Conservation (phyloP, 2,113 vertebrate species). For the Poeciliopsis prolifica region DNA sequence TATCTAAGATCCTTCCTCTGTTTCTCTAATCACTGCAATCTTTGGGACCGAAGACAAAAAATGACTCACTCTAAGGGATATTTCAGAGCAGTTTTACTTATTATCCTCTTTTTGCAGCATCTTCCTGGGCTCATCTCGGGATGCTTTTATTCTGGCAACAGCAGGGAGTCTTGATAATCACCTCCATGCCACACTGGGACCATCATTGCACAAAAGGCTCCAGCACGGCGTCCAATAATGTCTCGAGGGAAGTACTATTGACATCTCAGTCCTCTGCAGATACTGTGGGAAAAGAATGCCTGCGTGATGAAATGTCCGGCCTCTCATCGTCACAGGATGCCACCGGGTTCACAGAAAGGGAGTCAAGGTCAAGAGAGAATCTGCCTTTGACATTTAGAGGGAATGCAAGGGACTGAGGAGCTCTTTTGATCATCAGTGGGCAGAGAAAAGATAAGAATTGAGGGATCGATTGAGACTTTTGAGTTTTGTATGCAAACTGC, state of each 20-base stretch:
- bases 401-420: constrained; percentile 33
- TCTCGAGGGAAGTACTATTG: constrained; percentile 69
- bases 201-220: constrained; percentile 43
- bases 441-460: constrained; percentile 30
- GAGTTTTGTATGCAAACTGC: not conserved
- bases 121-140: constrained; percentile 42
- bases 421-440: constrained; percentile 38
- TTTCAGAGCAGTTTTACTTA: constrained; percentile 58
- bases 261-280: constrained; percentile 53
- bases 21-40: not conserved
- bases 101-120: constrained; percentile 51
- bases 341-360: constrained; percentile 21
- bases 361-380: constrained; percentile 48
- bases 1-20: not conserved
- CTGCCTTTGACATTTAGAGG: constrained; percentile 64
- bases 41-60: not conserved
- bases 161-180: constrained; percentile 69
- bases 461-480: not conserved
- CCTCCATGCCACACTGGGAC: constrained; percentile 53
- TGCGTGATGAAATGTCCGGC: constrained; percentile 26
- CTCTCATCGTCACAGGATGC: constrained; percentile 12
- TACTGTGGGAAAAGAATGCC: constrained; percentile 12
- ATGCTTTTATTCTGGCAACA: constrained; percentile 44
- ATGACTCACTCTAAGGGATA: constrained; percentile 22
- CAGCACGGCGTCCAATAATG: constrained; percentile 43